A percentile compares a stretch with the other conserved stretches of the same genome.
Evolutionary conservation across 2,113 vertebrate genomes (phyloP).

Genomic region (Platanista minor): DNA sequence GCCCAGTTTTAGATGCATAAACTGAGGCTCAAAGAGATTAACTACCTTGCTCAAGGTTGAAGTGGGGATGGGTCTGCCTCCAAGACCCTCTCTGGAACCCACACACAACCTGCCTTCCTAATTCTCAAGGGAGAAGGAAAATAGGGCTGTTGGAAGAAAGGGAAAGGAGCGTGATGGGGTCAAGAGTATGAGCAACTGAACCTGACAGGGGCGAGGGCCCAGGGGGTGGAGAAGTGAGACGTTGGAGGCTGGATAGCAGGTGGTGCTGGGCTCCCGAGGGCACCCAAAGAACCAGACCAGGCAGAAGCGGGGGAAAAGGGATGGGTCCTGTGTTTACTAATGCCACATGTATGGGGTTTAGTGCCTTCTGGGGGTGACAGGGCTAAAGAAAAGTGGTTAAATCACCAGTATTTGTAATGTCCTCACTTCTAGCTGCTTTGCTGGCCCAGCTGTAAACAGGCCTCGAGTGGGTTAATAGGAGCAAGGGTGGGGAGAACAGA

Average conservation of each 20-base stretch:
- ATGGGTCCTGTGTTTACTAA: not conserved
- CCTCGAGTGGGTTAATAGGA: not conserved
- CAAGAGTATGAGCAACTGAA: no score
- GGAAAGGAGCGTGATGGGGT: not conserved
- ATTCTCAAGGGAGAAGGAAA: not conserved
- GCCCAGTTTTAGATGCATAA: not conserved
- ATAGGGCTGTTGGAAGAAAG: not conserved
- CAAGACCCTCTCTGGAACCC: not conserved
- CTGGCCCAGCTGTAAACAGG: not conserved
- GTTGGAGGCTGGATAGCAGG: fast-evolving
- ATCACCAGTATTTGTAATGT: not conserved
- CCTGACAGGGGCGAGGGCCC: not conserved
- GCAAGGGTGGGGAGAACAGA: not conserved
- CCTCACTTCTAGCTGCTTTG: not conserved
- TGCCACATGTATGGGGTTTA: not conserved
- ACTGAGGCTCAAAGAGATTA: not conserved
- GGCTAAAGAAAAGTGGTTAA: not conserved
- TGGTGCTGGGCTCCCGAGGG: not conserved
- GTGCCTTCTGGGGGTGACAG: not conserved
- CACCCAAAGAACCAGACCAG: not conserved
- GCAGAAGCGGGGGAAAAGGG: not conserved
- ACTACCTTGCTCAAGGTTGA: not conserved
- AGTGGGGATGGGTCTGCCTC: not conserved
- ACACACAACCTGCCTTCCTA: not conserved
- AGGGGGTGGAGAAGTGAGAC: not conserved